phyloP scores from a whole-genome alignment of 2,888 invertebrate genomes.

The Cataglyphis livida region DNA sequence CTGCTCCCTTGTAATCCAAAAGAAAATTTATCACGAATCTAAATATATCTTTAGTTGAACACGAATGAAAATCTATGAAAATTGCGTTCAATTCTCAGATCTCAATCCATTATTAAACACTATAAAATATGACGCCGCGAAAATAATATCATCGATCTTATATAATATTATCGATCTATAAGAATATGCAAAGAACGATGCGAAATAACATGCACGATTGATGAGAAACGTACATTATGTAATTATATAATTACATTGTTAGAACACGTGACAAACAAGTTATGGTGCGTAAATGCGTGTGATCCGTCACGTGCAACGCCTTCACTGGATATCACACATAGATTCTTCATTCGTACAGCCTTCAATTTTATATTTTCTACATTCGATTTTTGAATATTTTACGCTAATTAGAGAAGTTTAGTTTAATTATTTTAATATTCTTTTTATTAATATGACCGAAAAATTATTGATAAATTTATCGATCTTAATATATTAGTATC shows the following conservation, averaged over 20 bases:
- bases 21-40: not conserved
- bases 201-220: not conserved
- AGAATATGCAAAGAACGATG: not conserved
- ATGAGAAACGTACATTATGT: not conserved
- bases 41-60: not conserved
- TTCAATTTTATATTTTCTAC: not conserved
- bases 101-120: not conserved
- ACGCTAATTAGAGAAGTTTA: not conserved
- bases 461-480: not conserved
- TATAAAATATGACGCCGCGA: not conserved
- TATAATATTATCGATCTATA: constrained; percentile 14
- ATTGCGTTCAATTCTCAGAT: not conserved
- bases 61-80: not conserved
- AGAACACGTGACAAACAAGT: not conserved
- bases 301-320: not conserved
- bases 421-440: not conserved
- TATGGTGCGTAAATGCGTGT: not conserved
- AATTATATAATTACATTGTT: not conserved
- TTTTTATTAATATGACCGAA: not conserved
- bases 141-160: not conserved
- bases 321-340: not conserved
- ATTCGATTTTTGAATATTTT: not conserved
- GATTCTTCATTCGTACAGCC: not conserved
- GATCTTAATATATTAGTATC: not conserved
- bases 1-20: not conserved